These are phyloP conservation scores for Homarus americanus DNA, from an alignment of 1,140 invertebrate genomes.

Conservation along the genomic window DNA sequence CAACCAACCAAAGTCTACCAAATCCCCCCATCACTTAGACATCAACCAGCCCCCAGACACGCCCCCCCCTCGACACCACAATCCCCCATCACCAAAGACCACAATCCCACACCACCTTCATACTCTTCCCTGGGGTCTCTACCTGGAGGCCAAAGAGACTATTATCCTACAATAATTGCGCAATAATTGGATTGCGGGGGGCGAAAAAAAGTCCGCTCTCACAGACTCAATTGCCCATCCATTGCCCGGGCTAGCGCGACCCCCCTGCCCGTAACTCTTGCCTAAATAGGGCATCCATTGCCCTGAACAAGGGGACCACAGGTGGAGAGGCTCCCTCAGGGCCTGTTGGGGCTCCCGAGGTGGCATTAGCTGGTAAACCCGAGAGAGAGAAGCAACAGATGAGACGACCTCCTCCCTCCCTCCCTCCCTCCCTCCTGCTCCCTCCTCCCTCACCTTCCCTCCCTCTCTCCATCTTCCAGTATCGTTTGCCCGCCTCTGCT, in stretches of 20 bases:
- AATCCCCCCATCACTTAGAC: too few species aligned
- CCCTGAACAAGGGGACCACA: not conserved
- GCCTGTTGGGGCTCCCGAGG: not conserved
- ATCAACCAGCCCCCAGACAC: not conserved
- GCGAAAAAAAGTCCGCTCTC: not conserved
- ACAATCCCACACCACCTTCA: not conserved
- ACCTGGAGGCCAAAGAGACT: not conserved
- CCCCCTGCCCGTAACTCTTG: not conserved
- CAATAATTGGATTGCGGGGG: not conserved
- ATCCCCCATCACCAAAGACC: not conserved
- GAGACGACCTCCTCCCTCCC: not conserved
- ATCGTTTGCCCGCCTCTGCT: too few species aligned
- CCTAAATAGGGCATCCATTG: not conserved
- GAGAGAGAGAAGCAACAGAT: not conserved
- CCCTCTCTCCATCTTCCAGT: too few species aligned
- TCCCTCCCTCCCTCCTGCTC: too few species aligned
- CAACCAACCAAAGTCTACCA: too few species aligned
- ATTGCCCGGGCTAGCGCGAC: not conserved
- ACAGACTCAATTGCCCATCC: not conserved
- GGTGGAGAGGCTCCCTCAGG: not conserved
- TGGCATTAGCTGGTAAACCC: not conserved
- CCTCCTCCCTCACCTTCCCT: too few species aligned
- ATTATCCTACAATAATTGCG: not conserved
- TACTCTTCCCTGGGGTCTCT: not conserved
- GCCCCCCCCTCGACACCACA: not conserved